Conservation (phyloP, 2,113 vertebrate genomes). For the Sebastes schlegelii region DNA sequence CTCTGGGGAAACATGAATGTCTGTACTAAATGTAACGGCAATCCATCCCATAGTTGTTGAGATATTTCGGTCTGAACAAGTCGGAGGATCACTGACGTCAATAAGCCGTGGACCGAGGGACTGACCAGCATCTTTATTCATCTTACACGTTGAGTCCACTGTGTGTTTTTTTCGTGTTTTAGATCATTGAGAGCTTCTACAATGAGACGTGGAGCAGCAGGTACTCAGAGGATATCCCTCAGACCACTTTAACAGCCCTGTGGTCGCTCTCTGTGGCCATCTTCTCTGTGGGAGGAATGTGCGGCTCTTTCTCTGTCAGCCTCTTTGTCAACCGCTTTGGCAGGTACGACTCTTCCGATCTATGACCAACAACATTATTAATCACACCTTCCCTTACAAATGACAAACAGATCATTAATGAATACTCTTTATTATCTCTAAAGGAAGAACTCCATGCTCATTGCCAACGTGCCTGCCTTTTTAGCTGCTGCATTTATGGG, state of each 20-base stretch:
- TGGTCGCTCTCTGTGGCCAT: slow-evolving; percentile 97
- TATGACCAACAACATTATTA: no score
- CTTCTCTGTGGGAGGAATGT: slow-evolving; percentile 95
- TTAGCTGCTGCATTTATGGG: slow-evolving; percentile 91
- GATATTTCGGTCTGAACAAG: neutral
- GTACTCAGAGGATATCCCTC: slow-evolving; percentile 83
- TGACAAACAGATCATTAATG: neutral
- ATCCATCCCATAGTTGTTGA: neutral
- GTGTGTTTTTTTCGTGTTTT: slow-evolving; percentile 8
- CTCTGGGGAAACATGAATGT: neutral
- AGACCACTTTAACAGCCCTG: slow-evolving; percentile 85
- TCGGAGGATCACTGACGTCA: neutral
- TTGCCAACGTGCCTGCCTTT: slow-evolving; percentile 90
- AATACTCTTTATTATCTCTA: neutral
- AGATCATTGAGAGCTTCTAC: slow-evolving; percentile 95
- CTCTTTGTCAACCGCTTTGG: slow-evolving; percentile 95
- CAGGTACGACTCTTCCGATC: slow-evolving; percentile 80
- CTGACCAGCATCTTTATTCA: neutral
- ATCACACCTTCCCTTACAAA: neutral
- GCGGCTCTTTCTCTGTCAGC: slow-evolving; percentile 93
- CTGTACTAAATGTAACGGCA: neutral
- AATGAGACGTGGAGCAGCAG: slow-evolving; percentile 90
- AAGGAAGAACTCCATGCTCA: slow-evolving; percentile 96
- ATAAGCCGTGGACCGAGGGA: neutral
- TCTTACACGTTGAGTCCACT: neutral